These are phyloP conservation scores for Lapara coniferarum DNA, from an alignment of 2,888 invertebrate genomes.

Conservation along the genomic window DNA sequence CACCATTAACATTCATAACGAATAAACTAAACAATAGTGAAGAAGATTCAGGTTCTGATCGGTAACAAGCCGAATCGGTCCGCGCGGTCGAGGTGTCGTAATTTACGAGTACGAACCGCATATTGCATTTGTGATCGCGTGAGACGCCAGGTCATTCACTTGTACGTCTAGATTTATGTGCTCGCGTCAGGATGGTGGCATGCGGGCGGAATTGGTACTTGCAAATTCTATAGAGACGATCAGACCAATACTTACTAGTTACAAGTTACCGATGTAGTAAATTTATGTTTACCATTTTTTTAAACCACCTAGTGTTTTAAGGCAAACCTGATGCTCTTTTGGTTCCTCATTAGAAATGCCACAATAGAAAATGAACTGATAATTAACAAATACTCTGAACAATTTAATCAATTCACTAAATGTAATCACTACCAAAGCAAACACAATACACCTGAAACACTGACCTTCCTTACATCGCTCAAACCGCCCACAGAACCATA, in stretches of 20 bases:
- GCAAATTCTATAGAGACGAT: background rate
- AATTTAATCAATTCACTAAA: background rate
- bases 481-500: background rate
- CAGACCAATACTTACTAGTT: background rate
- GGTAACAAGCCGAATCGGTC: background rate
- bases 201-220: background rate
- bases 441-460: background rate
- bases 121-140: constrained; percentile 10
- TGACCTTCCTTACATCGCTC: constrained; percentile 4
- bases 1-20: no score
- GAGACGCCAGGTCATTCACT: constrained; percentile 18
- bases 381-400: background rate
- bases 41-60: background rate
- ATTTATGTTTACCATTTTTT: no score
- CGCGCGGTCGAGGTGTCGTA: background rate
- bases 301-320: no score
- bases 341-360: background rate
- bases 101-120: background rate
- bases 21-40: background rate
- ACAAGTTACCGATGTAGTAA: no score
- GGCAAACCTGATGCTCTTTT: background rate
- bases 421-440: background rate
- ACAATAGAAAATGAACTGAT: no score
- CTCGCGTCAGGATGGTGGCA: background rate
- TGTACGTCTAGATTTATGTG: constrained; percentile 6